Conservation (phyloP, 2,797 vertebrate species). For the Cheirogaleus major region DNA sequence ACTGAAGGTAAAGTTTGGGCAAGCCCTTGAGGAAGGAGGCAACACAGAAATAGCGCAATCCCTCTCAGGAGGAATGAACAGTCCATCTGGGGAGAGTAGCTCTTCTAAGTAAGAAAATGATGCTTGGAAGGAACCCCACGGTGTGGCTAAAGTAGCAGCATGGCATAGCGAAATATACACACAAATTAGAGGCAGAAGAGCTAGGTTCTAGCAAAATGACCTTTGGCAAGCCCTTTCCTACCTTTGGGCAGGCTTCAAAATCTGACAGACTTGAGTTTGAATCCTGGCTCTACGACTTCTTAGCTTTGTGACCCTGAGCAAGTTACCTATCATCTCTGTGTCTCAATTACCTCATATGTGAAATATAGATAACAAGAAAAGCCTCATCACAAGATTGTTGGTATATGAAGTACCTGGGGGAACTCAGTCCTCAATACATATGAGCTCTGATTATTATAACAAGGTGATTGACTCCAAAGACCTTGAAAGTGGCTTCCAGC, state of each 20-base stretch:
- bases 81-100: background rate
- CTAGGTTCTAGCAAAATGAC: background rate
- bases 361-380: slow-evolving; percentile 7
- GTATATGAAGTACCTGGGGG: background rate
- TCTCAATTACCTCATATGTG: background rate
- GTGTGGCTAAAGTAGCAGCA: background rate
- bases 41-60: slow-evolving; percentile 1
- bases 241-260: slow-evolving; percentile 23
- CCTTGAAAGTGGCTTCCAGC: background rate
- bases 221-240: slow-evolving; percentile 22
- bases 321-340: background rate
- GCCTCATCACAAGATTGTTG: background rate
- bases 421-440: background rate
- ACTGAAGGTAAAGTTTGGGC: slow-evolving; percentile 13
- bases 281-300: slow-evolving; percentile 19
- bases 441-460: slow-evolving; percentile 29
- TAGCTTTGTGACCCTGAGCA: background rate
- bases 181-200: slow-evolving; percentile 38
- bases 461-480: background rate
- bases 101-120: slow-evolving; percentile 45
- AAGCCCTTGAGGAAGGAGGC: slow-evolving; percentile 20
- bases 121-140: slow-evolving; percentile 2
- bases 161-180: background rate
- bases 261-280: slow-evolving; percentile 46
- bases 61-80: background rate